Percentiles rank a stretch among this genome's conserved stretches.
Evolutionary conservation across 1,140 invertebrate genomes (phyloP).

Genomic region (Spodoptera frugiperda): DNA sequence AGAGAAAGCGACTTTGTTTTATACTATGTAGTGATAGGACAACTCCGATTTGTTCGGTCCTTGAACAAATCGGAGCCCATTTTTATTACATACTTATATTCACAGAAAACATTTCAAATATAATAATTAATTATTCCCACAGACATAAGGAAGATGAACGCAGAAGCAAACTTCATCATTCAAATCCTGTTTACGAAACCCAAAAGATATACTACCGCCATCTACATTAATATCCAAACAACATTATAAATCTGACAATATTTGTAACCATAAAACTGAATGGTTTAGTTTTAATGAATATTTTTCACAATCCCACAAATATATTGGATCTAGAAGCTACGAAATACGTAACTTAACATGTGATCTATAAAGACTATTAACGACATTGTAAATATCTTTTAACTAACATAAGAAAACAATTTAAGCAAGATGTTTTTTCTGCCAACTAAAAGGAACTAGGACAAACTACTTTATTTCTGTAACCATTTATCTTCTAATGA

Average conservation of each 20-base stretch:
- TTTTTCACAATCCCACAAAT: slow-evolving; percentile 16
- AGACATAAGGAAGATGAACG: not conserved
- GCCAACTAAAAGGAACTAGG: slow-evolving; percentile 40
- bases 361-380: slow-evolving; percentile 51
- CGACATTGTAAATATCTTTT: slow-evolving; percentile 50
- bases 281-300: not conserved
- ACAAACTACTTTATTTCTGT: slow-evolving; percentile 41
- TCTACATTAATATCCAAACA: slow-evolving; percentile 3
- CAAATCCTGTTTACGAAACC: too few species aligned
- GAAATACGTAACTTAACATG: slow-evolving; percentile 36
- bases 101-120: too few species aligned
- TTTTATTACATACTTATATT: too few species aligned
- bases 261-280: slow-evolving; percentile 32
- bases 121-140: too few species aligned
- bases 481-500: slow-evolving; percentile 33
- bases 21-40: too few species aligned
- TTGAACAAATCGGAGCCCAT: too few species aligned
- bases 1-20: too few species aligned
- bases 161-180: too few species aligned
- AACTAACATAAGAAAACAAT: slow-evolving; percentile 46
- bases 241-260: not conserved
- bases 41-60: too few species aligned
- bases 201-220: too few species aligned
- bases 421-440: slow-evolving; percentile 48
- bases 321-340: slow-evolving; percentile 3